Percentiles rank a stretch among this genome's conserved stretches.
Conservation (phyloP, 1,140 invertebrate species). For the Apis mellifera region Amel_HAv3.1 CM009938.2:8513501-8514000, state of each 20-base stretch:
- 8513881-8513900: no score
- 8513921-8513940: not conserved
- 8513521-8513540: constrained; percentile 16
- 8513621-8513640: constrained; percentile 9
- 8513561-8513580: constrained; percentile 24
- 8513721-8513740: not conserved
- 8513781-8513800: no score
- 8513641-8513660: not conserved
- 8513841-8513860: not conserved
- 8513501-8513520: not conserved
- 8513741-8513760: not conserved
- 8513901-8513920: constrained; percentile 18
- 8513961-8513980: not conserved
- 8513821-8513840: not conserved
- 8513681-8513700: not conserved
- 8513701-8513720: not conserved
- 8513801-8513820: no score
- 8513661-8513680: not conserved
- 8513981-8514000: not conserved
- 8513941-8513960: not conserved
- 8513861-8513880: not conserved
- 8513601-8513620: not conserved
- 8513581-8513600: constrained; percentile 26
- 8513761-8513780: no score
- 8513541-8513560: constrained; percentile 2